phyloP scores from a whole-genome alignment of 2,797 vertebrate species.

The Pteronotus mesoamericanus region DNA sequence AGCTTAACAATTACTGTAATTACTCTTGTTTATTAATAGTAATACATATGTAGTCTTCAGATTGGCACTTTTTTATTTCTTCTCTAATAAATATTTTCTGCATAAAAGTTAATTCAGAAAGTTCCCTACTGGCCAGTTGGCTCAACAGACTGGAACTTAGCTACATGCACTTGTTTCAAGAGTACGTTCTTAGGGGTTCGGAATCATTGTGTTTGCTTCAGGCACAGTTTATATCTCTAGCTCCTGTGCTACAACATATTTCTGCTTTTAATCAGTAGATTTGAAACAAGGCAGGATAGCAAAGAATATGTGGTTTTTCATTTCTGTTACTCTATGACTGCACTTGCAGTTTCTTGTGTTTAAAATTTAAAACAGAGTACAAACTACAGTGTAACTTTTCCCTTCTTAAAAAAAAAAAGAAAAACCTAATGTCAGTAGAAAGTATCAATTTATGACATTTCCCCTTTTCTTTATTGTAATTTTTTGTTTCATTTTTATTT shows the following conservation, averaged over 20 bases:
- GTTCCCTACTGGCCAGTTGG: neutral
- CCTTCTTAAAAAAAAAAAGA: neutral
- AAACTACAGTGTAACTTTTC: neutral
- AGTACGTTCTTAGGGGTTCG: neutral
- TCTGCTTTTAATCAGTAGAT: neutral
- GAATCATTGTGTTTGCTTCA: neutral
- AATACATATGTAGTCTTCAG: neutral
- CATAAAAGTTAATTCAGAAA: conserved; percentile 5
- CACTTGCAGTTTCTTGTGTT: neutral
- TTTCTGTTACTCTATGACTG: neutral
- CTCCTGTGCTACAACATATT: neutral
- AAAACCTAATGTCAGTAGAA: neutral
- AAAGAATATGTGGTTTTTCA: neutral
- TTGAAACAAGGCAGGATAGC: neutral
- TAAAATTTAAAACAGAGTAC: neutral
- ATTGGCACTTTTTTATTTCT: neutral
- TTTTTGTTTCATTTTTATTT: neutral
- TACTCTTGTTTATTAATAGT: neutral
- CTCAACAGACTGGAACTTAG: neutral
- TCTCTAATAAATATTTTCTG: conserved; percentile 7
- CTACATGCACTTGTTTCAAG: neutral
- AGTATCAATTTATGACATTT: neutral
- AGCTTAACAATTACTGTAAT: neutral
- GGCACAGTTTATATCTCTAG: neutral
- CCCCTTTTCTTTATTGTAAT: neutral